Evolutionary conservation across 2,113 vertebrate species (phyloP), one percentile per base, ranked within the genome.

Genomic region (Cyanoderma ruficeps): DNA sequence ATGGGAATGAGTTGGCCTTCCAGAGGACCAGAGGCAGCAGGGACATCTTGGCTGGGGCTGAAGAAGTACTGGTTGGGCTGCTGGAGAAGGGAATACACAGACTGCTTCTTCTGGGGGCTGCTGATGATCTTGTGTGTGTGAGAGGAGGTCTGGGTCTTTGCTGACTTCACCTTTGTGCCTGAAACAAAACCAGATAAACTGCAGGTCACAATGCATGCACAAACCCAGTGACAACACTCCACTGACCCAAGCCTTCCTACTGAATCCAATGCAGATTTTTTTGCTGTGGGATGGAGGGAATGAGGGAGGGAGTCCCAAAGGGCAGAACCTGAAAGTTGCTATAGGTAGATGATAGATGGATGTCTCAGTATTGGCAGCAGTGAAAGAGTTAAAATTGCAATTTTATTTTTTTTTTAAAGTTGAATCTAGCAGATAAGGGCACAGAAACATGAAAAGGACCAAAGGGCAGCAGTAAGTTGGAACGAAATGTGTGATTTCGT

Each of bases 81-180:
- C 44, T 96, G 95, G 64, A 63, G 33, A 21, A 85, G 68, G 28
- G 61, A 31, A 67, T 41, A 53, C 52, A 96, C 33, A 21, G 94
- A 82, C 15, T 31, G 82, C 13, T 59, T 77, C 7, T 57, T 94
- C 83, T 76, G 79, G 27, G 94, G 90, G 44, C 92, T 90, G 47
- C 55, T 53, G 50, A 46, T 52, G 59, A 91, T 13, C 63, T 88
- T 95, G 27, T 90, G 87, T 24, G 63, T 24, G 31, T 8, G 68
- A 83, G 94, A 89, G 64, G 69, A 96, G 22, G 99, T 99, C 95
- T 99, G 99, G 67, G 99, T 99, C 96, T 97, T 98, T 81, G 98
- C 98, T 77, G 99, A 99, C 94, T 98, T 99, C 12, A 99, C 88
- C 96, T 98, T 99, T 60, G 98, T 98, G 79, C 99, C 99, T 99